Conservation (phyloP, 2,113 vertebrate species). For the Pantherophis guttatus region DNA sequence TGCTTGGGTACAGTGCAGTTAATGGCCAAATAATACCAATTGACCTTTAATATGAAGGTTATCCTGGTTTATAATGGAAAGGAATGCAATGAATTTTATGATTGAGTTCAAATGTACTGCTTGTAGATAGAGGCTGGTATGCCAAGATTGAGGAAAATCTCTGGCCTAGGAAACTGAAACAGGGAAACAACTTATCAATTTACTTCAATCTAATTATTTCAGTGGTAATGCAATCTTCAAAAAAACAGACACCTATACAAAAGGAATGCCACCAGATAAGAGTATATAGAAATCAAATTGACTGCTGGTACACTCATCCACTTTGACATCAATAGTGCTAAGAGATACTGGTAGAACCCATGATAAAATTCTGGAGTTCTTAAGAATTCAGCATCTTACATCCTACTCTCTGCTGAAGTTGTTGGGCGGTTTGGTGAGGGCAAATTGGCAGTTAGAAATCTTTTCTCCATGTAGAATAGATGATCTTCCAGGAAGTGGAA, state of each 20-base stretch:
- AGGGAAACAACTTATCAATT: background rate
- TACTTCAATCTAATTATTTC: background rate
- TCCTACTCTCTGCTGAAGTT: background rate
- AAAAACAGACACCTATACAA: background rate
- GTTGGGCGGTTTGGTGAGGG: background rate
- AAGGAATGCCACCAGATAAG: background rate
- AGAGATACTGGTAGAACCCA: background rate
- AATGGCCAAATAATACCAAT: background rate
- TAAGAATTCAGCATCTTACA: background rate
- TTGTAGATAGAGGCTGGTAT: background rate
- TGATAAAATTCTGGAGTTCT: background rate
- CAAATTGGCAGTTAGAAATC: background rate
- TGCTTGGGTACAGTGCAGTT: background rate
- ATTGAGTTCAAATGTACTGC: background rate
- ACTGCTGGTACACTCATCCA: background rate
- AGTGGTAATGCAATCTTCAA: background rate
- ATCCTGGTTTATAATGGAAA: background rate
- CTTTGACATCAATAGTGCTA: background rate
- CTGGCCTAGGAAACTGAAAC: background rate
- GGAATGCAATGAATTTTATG: background rate
- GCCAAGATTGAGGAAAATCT: background rate
- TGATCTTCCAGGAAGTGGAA: background rate
- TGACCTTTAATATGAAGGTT: background rate
- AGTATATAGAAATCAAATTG: background rate
- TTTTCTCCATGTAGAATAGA: background rate